Evolutionary conservation across 2,797 vertebrate genomes (phyloP).

Genomic region (Macroramphosus scolopax): DNA sequence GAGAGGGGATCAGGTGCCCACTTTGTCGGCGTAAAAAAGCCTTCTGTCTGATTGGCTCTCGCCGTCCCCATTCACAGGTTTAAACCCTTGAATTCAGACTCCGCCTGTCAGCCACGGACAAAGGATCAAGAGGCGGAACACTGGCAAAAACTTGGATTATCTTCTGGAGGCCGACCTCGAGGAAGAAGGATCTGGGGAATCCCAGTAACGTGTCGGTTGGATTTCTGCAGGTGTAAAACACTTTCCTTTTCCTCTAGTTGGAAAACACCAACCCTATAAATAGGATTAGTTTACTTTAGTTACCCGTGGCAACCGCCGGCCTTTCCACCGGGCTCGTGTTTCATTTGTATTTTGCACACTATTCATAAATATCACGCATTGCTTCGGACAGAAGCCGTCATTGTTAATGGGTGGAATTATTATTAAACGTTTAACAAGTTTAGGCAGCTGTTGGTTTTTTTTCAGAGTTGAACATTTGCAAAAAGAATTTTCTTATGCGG

Average conservation of each 20-base stretch:
- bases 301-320: not conserved
- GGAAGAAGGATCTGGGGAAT: conserved; percentile 50
- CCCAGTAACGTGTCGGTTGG: conserved; percentile 33
- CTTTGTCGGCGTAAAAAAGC: conserved; percentile 59
- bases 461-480: conserved; percentile 35
- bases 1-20: conserved; percentile 70
- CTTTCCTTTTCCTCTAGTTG: conserved; percentile 33
- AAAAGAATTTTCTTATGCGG: conserved; percentile 23
- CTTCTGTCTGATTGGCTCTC: conserved; percentile 52
- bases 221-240: conserved; percentile 50
- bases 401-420: conserved; percentile 12
- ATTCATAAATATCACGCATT: not conserved
- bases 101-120: conserved; percentile 62
- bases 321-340: conserved; percentile 3
- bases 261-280: conserved; percentile 17
- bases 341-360: conserved; percentile 7
- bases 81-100: conserved; percentile 62
- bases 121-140: conserved; percentile 66
- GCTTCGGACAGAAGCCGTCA: conserved; percentile 5
- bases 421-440: conserved; percentile 23
- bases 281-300: conserved; percentile 20
- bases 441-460: conserved; percentile 40
- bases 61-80: conserved; percentile 47
- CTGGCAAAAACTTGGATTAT: conserved; percentile 67
- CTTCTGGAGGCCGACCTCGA: conserved; percentile 42